Evolutionary conservation across 1,140 invertebrate species (phyloP).

Genomic region (Drosophila albomicans): DNA sequence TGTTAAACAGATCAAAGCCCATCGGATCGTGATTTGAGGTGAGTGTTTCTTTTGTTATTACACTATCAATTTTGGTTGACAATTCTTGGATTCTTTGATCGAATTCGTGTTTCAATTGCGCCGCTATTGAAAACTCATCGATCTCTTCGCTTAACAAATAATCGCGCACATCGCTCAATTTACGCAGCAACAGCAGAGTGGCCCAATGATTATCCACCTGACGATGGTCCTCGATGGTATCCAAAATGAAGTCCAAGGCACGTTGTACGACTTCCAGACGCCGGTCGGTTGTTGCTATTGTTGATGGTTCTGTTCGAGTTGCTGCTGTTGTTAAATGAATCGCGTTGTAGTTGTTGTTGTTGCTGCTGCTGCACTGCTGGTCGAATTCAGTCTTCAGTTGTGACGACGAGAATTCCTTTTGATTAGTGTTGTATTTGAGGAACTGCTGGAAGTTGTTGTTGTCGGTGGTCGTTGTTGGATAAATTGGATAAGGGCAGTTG

Average conservation of each 20-base stretch:
- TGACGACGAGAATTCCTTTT: not conserved
- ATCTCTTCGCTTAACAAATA: slow-evolving; percentile 31
- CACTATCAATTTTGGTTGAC: slow-evolving; percentile 8
- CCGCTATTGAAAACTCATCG: not conserved
- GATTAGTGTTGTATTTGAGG: not conserved
- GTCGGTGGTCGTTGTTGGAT: not conserved
- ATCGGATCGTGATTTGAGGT: slow-evolving; percentile 44
- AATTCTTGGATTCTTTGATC: slow-evolving; percentile 12
- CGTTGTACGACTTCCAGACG: slow-evolving; percentile 17
- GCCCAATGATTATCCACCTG: slow-evolving; percentile 4
- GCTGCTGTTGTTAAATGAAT: not conserved
- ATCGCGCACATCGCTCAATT: slow-evolving; percentile 39
- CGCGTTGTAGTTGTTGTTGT: not conserved
- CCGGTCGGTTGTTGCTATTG: not conserved
- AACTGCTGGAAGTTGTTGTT: not conserved
- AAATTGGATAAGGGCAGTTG: not conserved
- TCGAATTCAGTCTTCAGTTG: not conserved
- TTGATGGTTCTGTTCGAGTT: no score
- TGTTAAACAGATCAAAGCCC: slow-evolving; percentile 60
- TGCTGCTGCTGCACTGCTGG: no score
- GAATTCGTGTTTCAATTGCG: not conserved
- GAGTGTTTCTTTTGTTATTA: not conserved
- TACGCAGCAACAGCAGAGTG: slow-evolving; percentile 19
- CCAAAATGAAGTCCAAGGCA: slow-evolving; percentile 28
- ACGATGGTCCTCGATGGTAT: not conserved